A percentile compares a stretch with the other conserved stretches of the same genome.
Evolutionary conservation across 2,888 invertebrate genomes (phyloP).

Genomic region (Trissolcus brochymenae): DNA sequence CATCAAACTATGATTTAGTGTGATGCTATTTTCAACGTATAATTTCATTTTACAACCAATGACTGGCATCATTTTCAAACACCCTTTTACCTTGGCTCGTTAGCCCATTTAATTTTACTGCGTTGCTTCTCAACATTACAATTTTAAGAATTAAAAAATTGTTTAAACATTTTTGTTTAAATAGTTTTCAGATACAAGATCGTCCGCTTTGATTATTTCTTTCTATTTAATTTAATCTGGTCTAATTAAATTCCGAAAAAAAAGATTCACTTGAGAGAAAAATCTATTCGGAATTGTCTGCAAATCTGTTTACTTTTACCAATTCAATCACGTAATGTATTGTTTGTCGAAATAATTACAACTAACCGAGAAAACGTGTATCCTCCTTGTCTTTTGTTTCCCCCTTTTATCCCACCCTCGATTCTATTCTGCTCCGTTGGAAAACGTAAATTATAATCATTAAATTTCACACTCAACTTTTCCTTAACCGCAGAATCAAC

Average conservation of each 20-base stretch:
- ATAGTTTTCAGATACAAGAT: too few species aligned
- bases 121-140: too few species aligned
- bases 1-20: slow-evolving; percentile 8
- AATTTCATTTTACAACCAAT: slow-evolving; percentile 18
- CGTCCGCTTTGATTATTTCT: slow-evolving; percentile 1
- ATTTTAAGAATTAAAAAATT: too few species aligned
- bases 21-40: slow-evolving; percentile 10
- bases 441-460: neutral
- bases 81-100: too few species aligned
- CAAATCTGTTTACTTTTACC: slow-evolving; percentile 20
- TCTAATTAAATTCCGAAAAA: neutral
- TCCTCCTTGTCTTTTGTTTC: slow-evolving; percentile 3
- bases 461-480: slow-evolving; percentile 1
- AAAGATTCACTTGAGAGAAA: neutral
- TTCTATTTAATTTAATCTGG: neutral
- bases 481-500: too few species aligned
- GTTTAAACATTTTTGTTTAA: too few species aligned
- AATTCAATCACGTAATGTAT: slow-evolving; percentile 32
- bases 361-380: slow-evolving; percentile 4
- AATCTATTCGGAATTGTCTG: neutral
- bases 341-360: slow-evolving; percentile 33
- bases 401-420: neutral
- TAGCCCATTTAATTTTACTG: too few species aligned
- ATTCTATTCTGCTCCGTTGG: neutral
- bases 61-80: slow-evolving; percentile 6